Base-by-base conservation (phyloP, 2,888 invertebrate genomes). In the Mythimna lalbum region DNA sequence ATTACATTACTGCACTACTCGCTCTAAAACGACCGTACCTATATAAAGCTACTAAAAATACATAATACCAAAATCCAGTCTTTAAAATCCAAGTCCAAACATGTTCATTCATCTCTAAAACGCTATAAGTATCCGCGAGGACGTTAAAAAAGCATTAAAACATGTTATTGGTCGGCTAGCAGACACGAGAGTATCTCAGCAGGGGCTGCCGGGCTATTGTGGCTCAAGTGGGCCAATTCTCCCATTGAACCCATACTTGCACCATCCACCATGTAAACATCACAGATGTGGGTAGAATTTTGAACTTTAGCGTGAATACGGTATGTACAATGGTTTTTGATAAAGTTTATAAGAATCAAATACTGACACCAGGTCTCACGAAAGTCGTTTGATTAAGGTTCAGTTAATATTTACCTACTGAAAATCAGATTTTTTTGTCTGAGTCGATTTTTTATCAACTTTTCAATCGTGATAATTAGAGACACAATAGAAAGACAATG, bases 201-300 rank as follows among this genome's bases (percentile, higher is more conserved):
- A 86, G 89, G 90, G 86, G 86, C 85, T 83, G 82, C 82, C 87
- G 70, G 69, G 78, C 87, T 78, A 92, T 95, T 95, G 94, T 94
- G 89, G 78, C 79, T 93, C 88, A 80, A 95, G 95, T 94, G 92
- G 95, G 93, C 95, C 95, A 95, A 95, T 95, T 95, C 94, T 92
- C 91, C 92, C 91, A 95, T 95, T 94, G 89, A 95, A 84, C 87
- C 84, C 84, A 81, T 90, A 91, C 93, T 94, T 91, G 91, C 88
- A 86, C 94, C 93, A 93, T 94, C 91, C 92, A 91, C 87, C 92
- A 88, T 90, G 94, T 95, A 95, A 95, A 95, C 95, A 95, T 86
- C 81, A 31, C 21, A 23, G 87, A 89, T 82, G 81, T 80, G 33
- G 43, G 69, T 73, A 71, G 19, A n/a, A 4, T 9, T 56, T 31